Conservation (phyloP, 2,797 vertebrate species). For the Enteromius mattozi region DNA sequence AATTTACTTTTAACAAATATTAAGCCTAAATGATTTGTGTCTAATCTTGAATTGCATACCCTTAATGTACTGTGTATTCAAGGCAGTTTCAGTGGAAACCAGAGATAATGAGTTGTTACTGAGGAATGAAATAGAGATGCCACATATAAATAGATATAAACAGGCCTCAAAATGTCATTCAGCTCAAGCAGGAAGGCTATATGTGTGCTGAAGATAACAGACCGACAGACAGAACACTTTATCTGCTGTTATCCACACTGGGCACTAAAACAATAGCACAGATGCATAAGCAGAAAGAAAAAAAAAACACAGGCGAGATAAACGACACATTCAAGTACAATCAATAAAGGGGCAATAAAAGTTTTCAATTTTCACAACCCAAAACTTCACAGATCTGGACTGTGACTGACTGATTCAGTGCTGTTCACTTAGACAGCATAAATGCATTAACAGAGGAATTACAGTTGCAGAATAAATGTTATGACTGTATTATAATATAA, state of each 20-base stretch:
- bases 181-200: neutral
- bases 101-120: constrained; percentile 5
- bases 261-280: constrained; percentile 10
- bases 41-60: neutral
- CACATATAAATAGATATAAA: constrained; percentile 43
- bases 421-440: neutral
- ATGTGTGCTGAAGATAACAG: constrained; percentile 19
- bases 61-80: constrained; percentile 15
- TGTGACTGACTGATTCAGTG: neutral
- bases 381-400: neutral
- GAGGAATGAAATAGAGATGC: constrained; percentile 23
- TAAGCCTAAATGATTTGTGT: neutral
- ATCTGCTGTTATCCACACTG: constrained; percentile 6
- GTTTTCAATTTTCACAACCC: neutral
- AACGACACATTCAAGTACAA: neutral
- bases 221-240: neutral
- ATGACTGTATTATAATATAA: neutral
- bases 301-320: neutral
- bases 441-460: neutral
- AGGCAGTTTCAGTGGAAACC: neutral
- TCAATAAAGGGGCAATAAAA: neutral
- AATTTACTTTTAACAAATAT: constrained; percentile 3
- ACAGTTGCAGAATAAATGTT: neutral
- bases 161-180: constrained; percentile 29
- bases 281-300: neutral